Base-by-base conservation (phyloP, 2,797 vertebrate species). In the Galaxias olidus region DNA sequence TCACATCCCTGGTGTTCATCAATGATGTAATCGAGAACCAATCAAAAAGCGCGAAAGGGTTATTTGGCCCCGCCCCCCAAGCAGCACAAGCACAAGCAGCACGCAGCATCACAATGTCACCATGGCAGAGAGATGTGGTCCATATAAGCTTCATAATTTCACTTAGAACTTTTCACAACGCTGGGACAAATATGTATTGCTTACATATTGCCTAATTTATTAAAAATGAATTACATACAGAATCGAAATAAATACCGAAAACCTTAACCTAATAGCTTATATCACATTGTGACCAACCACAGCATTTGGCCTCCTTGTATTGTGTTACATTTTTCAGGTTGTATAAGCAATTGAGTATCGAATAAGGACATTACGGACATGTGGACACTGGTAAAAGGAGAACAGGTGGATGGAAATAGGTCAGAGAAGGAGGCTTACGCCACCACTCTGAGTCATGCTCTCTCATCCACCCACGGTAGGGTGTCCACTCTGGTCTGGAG, bases 11-110 rank as follows among this genome's bases (percentile, higher is more conserved):
- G 77, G 63, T 10, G 60, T 82, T 63, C 73, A 78, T 78, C 85
- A 86, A 70, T 93, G 92, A 93, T 92, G 91, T 93, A 91, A 93
- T 88, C 85, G 81, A 65, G 52, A 91, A 78, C 92, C 91, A 92
- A 93, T 93, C 73, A 84, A 78, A 87, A 60, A 56, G 12, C 48
- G 65, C 68, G 12, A 65, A 59, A 7, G n/a, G 65, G 63, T 41
- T n/a, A 51, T 59, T 44, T 49, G 67, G 73, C 66, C 60, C 79
- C 72, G 48, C 76, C 73, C 71, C 79, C 73, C 69, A 71, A 60
- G 75, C 87, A 69, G 87, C 85, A 82, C 83, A 82, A 86, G 84
- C 76, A 86, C 68, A 77, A 68, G 73, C 86, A 79, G 85, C 84
- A 84, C 12, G 19, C 86, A 79, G 83, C 84, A 86, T 86, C 86